A percentile compares a stretch with the other conserved stretches of the same genome.
These are phyloP conservation scores for Cromileptes altivelis DNA, from an alignment of 2,113 vertebrate genomes.

Conservation along the genomic window DNA sequence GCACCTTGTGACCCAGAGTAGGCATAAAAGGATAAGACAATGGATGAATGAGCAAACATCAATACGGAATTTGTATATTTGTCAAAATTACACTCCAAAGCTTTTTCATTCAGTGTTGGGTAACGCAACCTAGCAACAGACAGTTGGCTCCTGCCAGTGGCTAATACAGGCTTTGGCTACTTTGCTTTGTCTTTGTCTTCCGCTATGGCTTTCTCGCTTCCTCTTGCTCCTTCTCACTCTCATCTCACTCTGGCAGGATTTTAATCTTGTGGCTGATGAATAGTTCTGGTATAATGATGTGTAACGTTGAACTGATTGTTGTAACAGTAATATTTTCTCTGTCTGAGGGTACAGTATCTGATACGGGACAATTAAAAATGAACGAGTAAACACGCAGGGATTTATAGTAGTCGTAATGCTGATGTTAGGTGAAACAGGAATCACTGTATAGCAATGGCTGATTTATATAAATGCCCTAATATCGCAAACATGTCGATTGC, in stretches of 20 bases:
- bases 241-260: conserved; percentile 44
- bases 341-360: not conserved
- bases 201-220: not conserved
- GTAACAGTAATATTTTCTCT: not conserved
- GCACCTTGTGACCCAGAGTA: conserved; percentile 44
- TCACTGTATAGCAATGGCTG: not conserved
- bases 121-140: conserved; percentile 57
- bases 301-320: conserved; percentile 12
- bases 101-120: conserved; percentile 36
- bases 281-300: conserved; percentile 21
- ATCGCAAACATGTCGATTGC: not conserved
- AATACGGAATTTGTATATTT: conserved; percentile 51
- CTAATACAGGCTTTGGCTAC: conserved; percentile 45
- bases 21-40: conserved; percentile 48
- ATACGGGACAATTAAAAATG: not conserved
- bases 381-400: not conserved
- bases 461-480: conserved; percentile 8
- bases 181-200: conserved; percentile 34
- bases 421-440: conserved; percentile 6
- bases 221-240: conserved; percentile 17
- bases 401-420: not conserved
- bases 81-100: conserved; percentile 48
- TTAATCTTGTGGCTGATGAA: conserved; percentile 44
- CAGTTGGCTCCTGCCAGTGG: conserved; percentile 36
- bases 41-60: conserved; percentile 50